Conservation (phyloP, 2,113 vertebrate species). For the Callopanchax toddi region DNA sequence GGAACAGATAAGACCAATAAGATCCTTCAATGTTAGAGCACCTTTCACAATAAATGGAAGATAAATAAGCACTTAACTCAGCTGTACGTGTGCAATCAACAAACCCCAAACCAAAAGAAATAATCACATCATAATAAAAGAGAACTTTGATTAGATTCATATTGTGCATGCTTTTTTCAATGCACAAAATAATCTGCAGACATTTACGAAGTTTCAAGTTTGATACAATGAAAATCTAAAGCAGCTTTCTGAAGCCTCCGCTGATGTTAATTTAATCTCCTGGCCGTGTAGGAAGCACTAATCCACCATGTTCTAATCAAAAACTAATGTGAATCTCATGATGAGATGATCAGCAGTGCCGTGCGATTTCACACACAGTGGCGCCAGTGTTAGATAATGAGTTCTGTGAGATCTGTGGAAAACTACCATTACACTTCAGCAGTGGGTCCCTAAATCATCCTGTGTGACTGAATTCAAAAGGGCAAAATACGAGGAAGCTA, state of each 20-base stretch:
- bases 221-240: neutral
- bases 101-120: neutral
- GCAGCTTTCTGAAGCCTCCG: slow-evolving; percentile 1
- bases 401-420: slow-evolving; percentile 52
- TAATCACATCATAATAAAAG: neutral
- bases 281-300: neutral
- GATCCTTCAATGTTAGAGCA: too few species aligned
- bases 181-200: neutral
- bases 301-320: slow-evolving; percentile 39
- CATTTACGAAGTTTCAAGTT: neutral
- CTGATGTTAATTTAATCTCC: neutral
- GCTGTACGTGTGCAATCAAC: too few species aligned
- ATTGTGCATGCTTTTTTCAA: neutral
- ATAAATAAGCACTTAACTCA: too few species aligned
- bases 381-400: slow-evolving; percentile 58
- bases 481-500: slow-evolving; percentile 22
- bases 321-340: slow-evolving; percentile 65
- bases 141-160: neutral
- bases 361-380: slow-evolving; percentile 47
- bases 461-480: slow-evolving; percentile 40
- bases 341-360: slow-evolving; percentile 58
- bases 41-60: too few species aligned
- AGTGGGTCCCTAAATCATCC: slow-evolving; percentile 46
- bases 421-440: slow-evolving; percentile 47
- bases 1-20: too few species aligned